A percentile compares a stretch with the other conserved stretches of the same genome.
Evolutionary conservation across 2,113 vertebrate genomes (phyloP).

Genomic region (Agelaius tricolor): DNA sequence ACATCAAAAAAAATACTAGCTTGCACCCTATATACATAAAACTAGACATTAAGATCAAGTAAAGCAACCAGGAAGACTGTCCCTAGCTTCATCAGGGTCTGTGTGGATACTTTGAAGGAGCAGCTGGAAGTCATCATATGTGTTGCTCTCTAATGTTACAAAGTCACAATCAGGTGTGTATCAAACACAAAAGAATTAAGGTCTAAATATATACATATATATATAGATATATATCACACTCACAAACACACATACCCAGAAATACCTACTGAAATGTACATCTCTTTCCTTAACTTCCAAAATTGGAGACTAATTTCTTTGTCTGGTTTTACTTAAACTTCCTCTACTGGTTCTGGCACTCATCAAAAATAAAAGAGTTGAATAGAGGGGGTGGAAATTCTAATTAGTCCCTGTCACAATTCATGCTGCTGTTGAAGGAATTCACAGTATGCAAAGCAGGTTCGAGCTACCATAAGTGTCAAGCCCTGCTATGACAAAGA

Average conservation of each 20-base stretch:
- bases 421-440: constrained; percentile 73
- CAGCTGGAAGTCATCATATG: background rate
- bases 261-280: background rate
- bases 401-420: constrained; percentile 80
- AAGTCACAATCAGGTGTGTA: background rate
- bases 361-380: constrained; percentile 67
- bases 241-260: background rate
- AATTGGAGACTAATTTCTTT: constrained; percentile 57
- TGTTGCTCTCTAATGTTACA: background rate
- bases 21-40: background rate
- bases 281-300: constrained; percentile 23
- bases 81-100: background rate
- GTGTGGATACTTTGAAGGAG: background rate
- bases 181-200: background rate
- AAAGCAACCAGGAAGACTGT: background rate
- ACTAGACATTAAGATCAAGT: background rate
- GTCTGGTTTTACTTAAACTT: constrained; percentile 75
- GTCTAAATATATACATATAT: background rate
- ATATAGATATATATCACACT: background rate
- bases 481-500: constrained; percentile 27
- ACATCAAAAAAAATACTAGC: background rate
- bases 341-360: constrained; percentile 55
- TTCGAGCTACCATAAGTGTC: constrained; percentile 50
- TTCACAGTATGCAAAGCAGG: constrained; percentile 77
- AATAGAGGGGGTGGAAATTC: constrained; percentile 71